Conservation (phyloP, 2,113 vertebrate genomes). For the Myocastor coypus region DNA sequence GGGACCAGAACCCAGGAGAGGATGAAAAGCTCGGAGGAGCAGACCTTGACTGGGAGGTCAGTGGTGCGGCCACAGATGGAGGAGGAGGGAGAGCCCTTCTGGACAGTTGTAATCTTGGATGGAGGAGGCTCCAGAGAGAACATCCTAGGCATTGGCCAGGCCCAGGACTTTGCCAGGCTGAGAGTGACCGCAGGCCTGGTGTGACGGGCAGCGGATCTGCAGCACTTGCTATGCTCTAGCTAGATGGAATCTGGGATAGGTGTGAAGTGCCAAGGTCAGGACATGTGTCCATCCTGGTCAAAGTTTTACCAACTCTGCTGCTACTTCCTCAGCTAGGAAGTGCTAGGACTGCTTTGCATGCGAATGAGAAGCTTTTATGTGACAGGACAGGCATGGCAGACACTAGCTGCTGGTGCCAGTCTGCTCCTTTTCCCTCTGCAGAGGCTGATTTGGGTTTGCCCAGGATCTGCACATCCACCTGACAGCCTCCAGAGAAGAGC, state of each 20-base stretch:
- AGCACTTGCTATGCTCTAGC: rapidly evolving
- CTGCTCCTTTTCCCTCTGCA: rapidly evolving
- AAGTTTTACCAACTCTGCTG: rapidly evolving
- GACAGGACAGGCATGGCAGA: not conserved
- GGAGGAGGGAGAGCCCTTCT: not conserved
- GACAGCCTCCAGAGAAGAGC: not conserved
- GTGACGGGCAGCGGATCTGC: rapidly evolving
- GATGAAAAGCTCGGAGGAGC: not conserved
- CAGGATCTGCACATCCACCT: not conserved
- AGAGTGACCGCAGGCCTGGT: not conserved
- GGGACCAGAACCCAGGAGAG: not conserved
- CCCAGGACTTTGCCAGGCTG: not conserved
- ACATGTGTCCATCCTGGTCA: rapidly evolving
- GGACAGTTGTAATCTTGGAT: rapidly evolving
- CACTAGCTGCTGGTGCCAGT: rapidly evolving
- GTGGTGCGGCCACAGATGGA: not conserved
- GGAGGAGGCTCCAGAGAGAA: rapidly evolving
- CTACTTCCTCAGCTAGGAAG: not conserved
- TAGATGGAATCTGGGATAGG: rapidly evolving
- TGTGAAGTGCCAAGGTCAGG: not conserved
- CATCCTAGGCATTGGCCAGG: not conserved
- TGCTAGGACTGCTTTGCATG: rapidly evolving
- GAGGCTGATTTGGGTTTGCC: rapidly evolving
- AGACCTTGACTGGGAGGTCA: too few relatives aligned
- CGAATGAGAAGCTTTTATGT: rapidly evolving